Conservation (phyloP, 2,113 vertebrate species). For the Ibidorhyncha struthersii region DNA sequence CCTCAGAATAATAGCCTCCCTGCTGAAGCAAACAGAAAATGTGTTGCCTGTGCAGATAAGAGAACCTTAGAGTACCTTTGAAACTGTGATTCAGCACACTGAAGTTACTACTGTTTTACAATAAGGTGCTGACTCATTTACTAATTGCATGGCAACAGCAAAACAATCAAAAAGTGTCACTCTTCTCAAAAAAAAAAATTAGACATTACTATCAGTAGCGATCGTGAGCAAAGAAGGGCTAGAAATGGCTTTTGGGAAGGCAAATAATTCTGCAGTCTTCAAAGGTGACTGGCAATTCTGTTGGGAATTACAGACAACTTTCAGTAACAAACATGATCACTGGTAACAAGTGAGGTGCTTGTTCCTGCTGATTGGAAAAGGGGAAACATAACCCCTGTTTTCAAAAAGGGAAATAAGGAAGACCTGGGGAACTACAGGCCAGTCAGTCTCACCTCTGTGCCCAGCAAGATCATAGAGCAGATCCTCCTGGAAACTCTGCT, state of each 20-base stretch:
- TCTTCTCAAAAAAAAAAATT: neutral
- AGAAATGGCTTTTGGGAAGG: neutral
- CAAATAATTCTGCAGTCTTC: neutral
- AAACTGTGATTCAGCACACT: constrained; percentile 59
- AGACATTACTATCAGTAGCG: accelerated
- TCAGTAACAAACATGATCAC: neutral
- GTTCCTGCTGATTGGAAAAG: neutral
- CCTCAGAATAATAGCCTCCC: neutral
- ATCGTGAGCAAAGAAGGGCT: neutral
- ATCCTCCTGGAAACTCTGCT: too few species aligned
- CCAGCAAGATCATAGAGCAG: too few species aligned
- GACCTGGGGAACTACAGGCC: too few species aligned
- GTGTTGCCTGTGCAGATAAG: constrained; percentile 20
- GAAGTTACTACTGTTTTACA: constrained; percentile 27
- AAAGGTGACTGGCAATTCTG: neutral
- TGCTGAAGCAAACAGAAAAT: constrained; percentile 63
- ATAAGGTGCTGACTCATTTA: constrained; percentile 44
- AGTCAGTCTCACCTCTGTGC: too few species aligned
- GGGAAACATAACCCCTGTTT: too few species aligned
- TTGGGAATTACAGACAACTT: neutral
- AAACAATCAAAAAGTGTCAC: neutral
- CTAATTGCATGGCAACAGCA: neutral
- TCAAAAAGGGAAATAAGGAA: too few species aligned
- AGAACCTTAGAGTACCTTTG: constrained; percentile 19
- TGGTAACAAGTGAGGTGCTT: neutral